Conservation (phyloP, 2,113 vertebrate species). For the Rissa tridactyla region DNA sequence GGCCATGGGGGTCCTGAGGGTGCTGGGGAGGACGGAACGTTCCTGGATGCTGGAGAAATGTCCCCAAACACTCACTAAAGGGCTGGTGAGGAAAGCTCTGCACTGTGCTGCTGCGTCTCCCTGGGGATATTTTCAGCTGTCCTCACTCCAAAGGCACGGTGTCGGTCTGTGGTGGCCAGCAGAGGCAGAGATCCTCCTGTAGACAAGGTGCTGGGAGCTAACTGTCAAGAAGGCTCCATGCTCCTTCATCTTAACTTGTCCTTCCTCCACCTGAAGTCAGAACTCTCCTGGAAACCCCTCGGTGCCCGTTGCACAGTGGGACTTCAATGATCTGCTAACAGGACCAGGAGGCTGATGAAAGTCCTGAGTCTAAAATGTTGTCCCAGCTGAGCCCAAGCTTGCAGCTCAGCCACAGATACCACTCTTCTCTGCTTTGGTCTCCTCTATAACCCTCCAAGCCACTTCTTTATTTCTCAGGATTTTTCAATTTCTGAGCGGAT, state of each 20-base stretch:
- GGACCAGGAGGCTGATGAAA: background rate
- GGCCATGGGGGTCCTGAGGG: background rate
- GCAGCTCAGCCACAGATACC: accelerated
- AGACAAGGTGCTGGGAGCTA: background rate
- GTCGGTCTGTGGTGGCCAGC: background rate
- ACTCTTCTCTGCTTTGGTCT: background rate
- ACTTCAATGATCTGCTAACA: background rate
- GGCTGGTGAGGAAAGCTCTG: background rate
- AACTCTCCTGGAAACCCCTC: background rate
- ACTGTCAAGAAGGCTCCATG: background rate
- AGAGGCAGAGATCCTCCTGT: background rate
- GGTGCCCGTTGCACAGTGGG: background rate
- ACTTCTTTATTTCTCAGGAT: background rate
- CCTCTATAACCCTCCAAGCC: accelerated
- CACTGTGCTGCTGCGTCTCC: background rate
- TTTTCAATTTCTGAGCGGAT: background rate
- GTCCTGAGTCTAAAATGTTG: background rate
- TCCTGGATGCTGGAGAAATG: background rate
- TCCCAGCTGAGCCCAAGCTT: accelerated
- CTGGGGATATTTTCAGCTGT: background rate
- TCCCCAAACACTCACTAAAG: background rate
- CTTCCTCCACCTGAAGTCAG: background rate
- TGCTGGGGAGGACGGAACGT: accelerated
- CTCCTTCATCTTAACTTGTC: background rate
- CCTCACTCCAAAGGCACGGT: background rate